Evolutionary conservation across 2,797 vertebrate species (phyloP), one percentile per base, ranked within the genome.

Genomic region (Phoebastria nigripes): DNA sequence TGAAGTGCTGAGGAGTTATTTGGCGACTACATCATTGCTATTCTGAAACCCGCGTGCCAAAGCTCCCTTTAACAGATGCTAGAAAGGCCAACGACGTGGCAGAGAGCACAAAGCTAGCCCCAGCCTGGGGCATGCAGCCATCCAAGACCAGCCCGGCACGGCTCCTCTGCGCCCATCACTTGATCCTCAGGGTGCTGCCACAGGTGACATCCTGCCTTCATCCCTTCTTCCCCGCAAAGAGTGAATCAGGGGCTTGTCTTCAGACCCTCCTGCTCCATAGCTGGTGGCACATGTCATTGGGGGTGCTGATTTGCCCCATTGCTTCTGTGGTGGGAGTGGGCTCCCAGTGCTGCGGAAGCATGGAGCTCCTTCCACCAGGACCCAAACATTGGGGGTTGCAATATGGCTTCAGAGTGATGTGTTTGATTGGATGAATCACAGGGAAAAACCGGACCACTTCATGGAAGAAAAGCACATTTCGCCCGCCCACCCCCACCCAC

Each of bases 401-500:
- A 42, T 82, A 84, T 85, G 90, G 95, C 94, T 94, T 93, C 86
- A 71, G 79, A 93, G 89, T 29, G 58, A 84, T 67, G 96, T 56
- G 77, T 47, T 62, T 3, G 5, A 80, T 8, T 42, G 72, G 77
- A 82, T 70, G 74, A 93, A 79, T 49, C 87, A 73, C 88, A 93
- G 94, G 85, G 94, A 72, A 76, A 93, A 87, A 81, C 26, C 5
- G 19, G 84, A 96, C 70, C 88, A 89, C 89, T 62, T 89, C 69
- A 93, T 82, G 67, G 69, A 96, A 97, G 73, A 86, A 96, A 98
- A 97, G 89, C 97, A 97, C 82, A 55, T 93, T 96, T 93, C 37
- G 79, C 90, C 94, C 88, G 4, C 87, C 90, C 96, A 21, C 78
- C n/a, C 94, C 92, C 79, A 74, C 97, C 90, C 82, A 19, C 94